These are phyloP conservation scores for Palaemon carinicauda DNA, from an alignment of 1,140 invertebrate genomes.

Conservation along the genomic window DNA sequence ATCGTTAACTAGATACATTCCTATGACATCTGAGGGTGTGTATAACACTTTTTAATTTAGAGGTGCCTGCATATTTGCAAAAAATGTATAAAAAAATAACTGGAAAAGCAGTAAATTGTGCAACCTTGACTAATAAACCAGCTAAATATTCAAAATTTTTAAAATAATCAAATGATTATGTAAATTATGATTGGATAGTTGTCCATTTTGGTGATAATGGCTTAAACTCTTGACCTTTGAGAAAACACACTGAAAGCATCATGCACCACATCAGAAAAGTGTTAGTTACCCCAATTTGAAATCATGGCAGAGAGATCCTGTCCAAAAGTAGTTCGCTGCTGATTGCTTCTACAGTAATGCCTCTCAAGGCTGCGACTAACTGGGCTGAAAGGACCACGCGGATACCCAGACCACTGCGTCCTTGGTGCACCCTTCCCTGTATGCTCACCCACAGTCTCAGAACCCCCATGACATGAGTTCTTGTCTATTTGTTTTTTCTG, in stretches of 20 bases:
- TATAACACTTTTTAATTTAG: too few species aligned
- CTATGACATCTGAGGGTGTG: too few species aligned
- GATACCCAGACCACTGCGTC: conserved; percentile 25
- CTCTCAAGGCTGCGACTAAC: conserved; percentile 35
- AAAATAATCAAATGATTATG: too few species aligned
- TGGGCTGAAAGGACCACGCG: conserved; percentile 46
- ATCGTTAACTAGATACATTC: too few species aligned
- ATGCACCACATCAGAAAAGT: conserved; percentile 26
- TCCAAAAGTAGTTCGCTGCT: conserved; percentile 44
- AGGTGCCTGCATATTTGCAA: too few species aligned
- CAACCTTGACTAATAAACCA: too few species aligned
- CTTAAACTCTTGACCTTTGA: background rate
- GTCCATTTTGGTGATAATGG: too few species aligned
- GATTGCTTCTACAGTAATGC: conserved; percentile 29
- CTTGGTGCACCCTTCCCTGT: background rate
- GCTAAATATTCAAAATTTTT: too few species aligned
- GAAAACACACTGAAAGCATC: background rate
- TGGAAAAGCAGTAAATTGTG: too few species aligned
- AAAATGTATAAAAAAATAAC: too few species aligned
- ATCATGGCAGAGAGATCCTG: conserved; percentile 52
- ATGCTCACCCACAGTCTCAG: background rate
- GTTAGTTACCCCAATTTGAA: conserved; percentile 53
- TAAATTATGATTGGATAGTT: too few species aligned
- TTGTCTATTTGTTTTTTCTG: background rate
- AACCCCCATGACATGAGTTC: background rate